Evolutionary conservation across 2,797 vertebrate species (phyloP), one percentile per base, ranked within the genome.

Genomic region (Peromyscus melanophrys): DNA sequence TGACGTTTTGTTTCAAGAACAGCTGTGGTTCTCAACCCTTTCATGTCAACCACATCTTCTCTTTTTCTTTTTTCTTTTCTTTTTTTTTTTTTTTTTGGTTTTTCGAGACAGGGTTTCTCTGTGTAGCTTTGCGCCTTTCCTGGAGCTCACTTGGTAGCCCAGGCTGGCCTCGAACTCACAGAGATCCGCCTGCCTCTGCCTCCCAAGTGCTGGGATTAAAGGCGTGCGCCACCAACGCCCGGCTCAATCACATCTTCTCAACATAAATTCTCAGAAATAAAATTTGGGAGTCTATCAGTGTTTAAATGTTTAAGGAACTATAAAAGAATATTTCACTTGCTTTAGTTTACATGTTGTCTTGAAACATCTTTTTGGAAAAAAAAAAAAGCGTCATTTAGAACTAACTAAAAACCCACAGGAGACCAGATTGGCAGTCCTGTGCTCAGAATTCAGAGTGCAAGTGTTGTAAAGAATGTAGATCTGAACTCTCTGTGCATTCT

Each of bases 271-370:
- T 73, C 91, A 91, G 6, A 78, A 57, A 40, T 71, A 46, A 52
- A 90, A 65, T 63, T 80, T 93, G 85, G 17, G 7, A 94, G 16
- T 90, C 52, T 49, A 57, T 78, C 21, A 34, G 0, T 23, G 0
- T 23, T 25, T n/a, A 69, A 1, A 55, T 86, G 61, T 94, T 94
- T 49, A 84, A 96, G 21, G 31, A 43, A 90, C 27, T 75, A 27
- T 43, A 16, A 94, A 96, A 73, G 11, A 73, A 83, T 75, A 2
- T 43, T 95, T 87, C 25, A 57, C 69, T 93, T 82, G 59, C 75
- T 77, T 69, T 19, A 3, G 46, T 59, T 94, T 91, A 83, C 31
- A 57, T 73, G n/a, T 65, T 40, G 2, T 14, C 81, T 84, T 96
- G 29, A 16, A 49, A 34, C 2, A 31, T 34, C 29, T 75, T 93